Conservation (phyloP, 2,113 vertebrate species). For the Macaca fascicularis region T2T-MFA8v1.1 NC_088377.1:180371501-180372000, state of each 20-base stretch:
- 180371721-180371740: neutral
- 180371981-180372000: neutral
- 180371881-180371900: neutral
- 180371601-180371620: neutral
- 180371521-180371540: neutral
- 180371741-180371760: neutral
- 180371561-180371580: neutral
- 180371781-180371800: accelerated
- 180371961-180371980: neutral
- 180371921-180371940: neutral
- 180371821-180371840: neutral
- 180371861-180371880: neutral
- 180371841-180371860: neutral
- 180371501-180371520: neutral
- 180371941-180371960: neutral
- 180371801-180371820: accelerated
- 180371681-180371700: neutral
- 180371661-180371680: neutral
- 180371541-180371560: neutral
- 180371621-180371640: neutral
- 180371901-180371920: neutral
- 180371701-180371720: neutral
- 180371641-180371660: neutral
- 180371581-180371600: accelerated
- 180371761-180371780: neutral